phyloP scores from a whole-genome alignment of 1,140 invertebrate species.

The Platorchestia sp. region DNA sequence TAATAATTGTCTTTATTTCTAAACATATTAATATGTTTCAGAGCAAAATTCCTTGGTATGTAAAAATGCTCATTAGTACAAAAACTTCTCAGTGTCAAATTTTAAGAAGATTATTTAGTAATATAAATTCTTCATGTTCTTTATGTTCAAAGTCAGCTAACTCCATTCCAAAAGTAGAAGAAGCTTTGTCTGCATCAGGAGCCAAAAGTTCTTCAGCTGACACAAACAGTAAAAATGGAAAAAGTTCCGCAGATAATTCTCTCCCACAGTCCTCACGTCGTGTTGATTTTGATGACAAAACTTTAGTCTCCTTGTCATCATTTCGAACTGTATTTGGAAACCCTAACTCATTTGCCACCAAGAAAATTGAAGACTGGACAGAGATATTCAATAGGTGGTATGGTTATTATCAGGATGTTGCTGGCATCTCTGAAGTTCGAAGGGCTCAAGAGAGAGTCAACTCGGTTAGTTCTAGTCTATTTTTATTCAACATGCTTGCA shows the following conservation, averaged over 20 bases:
- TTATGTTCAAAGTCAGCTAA: not conserved
- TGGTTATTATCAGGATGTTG: conserved; percentile 25
- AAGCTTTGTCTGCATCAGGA: not conserved
- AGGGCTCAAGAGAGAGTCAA: conserved; percentile 16
- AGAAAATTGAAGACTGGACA: not conserved
- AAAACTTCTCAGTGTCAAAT: not conserved
- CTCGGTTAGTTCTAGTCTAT: not conserved
- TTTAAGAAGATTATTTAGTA: not conserved
- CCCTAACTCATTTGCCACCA: not conserved
- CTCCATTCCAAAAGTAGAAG: not conserved
- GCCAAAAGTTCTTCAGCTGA: not conserved
- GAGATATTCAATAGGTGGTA: conserved; percentile 11
- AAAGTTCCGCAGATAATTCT: not conserved
- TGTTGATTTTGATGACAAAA: not conserved
- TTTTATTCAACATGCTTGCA: not conserved
- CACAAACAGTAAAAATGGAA: not conserved
- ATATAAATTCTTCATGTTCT: not conserved
- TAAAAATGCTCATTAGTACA: not conserved
- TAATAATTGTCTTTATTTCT: no score
- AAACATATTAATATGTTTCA: not conserved
- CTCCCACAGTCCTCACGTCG: not conserved
- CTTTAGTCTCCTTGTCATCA: not conserved
- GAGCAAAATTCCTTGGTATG: not conserved
- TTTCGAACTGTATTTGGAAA: not conserved
- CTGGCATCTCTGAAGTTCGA: not conserved